Evolutionary conservation across 2,888 invertebrate genomes (phyloP).

Genomic region (Brachylomia viminalis): DNA sequence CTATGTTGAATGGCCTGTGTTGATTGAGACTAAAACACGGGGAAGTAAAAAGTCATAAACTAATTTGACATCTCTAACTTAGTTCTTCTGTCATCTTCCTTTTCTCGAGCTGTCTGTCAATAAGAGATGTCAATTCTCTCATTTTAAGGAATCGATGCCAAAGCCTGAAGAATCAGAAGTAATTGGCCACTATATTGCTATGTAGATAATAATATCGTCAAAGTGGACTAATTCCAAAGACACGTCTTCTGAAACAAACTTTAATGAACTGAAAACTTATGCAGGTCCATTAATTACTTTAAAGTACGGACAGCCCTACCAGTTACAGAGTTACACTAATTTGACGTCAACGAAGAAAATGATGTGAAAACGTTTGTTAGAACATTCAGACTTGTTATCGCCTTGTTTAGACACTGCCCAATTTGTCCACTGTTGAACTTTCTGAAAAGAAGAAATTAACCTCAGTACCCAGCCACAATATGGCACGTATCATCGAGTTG

Average conservation of each 20-base stretch:
- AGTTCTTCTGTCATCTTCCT: too few species aligned
- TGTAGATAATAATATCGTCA: background rate
- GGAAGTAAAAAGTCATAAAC: too few species aligned
- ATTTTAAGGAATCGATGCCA: too few species aligned
- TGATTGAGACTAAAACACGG: too few species aligned
- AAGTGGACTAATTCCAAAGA: background rate
- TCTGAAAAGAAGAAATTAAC: too few species aligned
- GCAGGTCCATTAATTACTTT: background rate
- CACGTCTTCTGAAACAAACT: background rate
- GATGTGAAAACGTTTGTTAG: constrained; percentile 27
- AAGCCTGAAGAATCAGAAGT: too few species aligned
- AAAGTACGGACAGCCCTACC: constrained; percentile 27
- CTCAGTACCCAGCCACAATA: too few species aligned
- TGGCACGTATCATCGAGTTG: too few species aligned
- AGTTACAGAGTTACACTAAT: constrained; percentile 1
- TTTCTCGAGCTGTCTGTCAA: too few species aligned
- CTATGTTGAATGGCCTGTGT: too few species aligned
- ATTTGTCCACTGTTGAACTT: constrained; percentile 6
- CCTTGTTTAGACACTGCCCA: constrained; percentile 42
- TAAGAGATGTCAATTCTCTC: background rate
- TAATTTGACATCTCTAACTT: too few species aligned
- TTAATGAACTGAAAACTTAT: background rate
- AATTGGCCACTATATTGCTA: too few species aligned
- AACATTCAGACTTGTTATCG: constrained; percentile 43
- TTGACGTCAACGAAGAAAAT: constrained; percentile 34